phyloP scores from a whole-genome alignment of 1,140 invertebrate species.

The Eriosoma lanigerum region DNA sequence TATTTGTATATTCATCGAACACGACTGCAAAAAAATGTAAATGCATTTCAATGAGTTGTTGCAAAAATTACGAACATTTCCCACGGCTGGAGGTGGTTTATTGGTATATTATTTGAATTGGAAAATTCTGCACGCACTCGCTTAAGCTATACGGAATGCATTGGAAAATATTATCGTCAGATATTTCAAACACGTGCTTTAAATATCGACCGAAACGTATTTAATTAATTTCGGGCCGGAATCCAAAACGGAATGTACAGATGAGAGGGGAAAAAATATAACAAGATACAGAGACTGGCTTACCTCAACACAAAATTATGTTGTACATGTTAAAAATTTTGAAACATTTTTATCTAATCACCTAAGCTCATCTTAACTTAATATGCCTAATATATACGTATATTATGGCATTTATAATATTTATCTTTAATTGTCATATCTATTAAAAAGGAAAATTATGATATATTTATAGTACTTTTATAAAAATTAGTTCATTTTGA shows the following conservation, averaged over 20 bases:
- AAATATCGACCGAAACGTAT: constrained; percentile 26
- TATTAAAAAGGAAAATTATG: no score
- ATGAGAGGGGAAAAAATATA: not conserved
- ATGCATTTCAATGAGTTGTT: not conserved
- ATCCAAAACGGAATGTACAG: constrained; percentile 35
- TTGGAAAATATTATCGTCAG: constrained; percentile 32
- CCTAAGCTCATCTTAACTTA: no score
- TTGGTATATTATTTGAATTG: constrained; percentile 39
- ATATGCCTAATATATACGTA: no score
- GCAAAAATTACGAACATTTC: constrained; percentile 24
- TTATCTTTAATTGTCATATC: no score
- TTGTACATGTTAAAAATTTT: no score
- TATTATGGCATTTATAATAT: no score
- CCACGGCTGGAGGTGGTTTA: not conserved
- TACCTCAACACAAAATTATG: not conserved
- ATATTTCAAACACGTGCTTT: constrained; percentile 51
- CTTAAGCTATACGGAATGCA: constrained; percentile 19
- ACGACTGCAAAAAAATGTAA: not conserved
- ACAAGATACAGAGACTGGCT: not conserved
- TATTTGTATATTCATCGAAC: not conserved
- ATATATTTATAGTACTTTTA: no score
- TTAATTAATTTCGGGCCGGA: constrained; percentile 34
- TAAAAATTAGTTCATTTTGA: no score
- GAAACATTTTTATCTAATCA: no score
- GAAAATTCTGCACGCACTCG: constrained; percentile 44